Base-by-base conservation (phyloP, 2,888 invertebrate species). In the Scaptodrosophila latifasciaeformis region DNA sequence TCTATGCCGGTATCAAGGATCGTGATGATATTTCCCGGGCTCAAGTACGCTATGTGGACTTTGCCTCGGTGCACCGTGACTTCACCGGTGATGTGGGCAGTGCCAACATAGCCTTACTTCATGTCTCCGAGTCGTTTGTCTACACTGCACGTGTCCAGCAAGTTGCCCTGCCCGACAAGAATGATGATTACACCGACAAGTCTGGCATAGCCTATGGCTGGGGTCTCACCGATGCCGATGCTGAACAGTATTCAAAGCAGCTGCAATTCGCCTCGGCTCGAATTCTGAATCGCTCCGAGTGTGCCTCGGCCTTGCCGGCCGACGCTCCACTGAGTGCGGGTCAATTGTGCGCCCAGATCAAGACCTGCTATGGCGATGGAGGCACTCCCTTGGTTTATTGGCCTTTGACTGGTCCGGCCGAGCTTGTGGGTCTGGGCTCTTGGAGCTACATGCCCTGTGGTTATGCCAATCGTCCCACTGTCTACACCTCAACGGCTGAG, bases 31-130 rank as follows among this genome's bases (percentile, higher is more conserved):
- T 70, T 4, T 56, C 43, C 1, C 57, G 55, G 1, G 82, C 82
- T 2, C 86, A 86, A 64, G 62, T 80, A 18, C 77, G 84, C 10
- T 50, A 65, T 0, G 82, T 87, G 15, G 72, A 68, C 30, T 81
- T 70, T 30, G 70, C 77, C 31, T 68, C 85, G 31, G 66, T 81
- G 1, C 88, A 88, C 61, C 79, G 81, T 1, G 43, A 54, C 4
- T 86, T 82, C 65, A 58, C 29, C 48, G 87, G 87, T 9, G 72
- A 76, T 0, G 84, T 86, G 17, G 86, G 86, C 21, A 86, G 86
- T 51, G 87, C 89, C 59, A 90, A 90, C 63, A 89, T 91, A 47
- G 90, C 89, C 3, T 64, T 90, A 15, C 57, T 90, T 18, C 82
- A 82, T 29, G 71, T 85, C 1, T 65, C 72, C 2, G 51, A 70